Conservation (phyloP, 2,113 vertebrate genomes). For the Cinclus cinclus region DNA sequence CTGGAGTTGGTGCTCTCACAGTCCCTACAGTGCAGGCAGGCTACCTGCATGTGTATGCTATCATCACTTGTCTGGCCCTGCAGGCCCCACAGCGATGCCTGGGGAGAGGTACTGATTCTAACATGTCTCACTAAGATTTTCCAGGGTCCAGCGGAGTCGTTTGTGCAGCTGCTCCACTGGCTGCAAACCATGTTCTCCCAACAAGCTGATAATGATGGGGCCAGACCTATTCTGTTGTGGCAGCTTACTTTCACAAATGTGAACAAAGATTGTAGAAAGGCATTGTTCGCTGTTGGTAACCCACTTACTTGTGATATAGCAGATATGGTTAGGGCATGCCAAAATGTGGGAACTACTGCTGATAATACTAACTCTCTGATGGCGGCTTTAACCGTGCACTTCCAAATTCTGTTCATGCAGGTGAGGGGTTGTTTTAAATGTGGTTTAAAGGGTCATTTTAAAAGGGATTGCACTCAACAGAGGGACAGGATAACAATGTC, state of each 20-base stretch:
- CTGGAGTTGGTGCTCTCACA: too few species aligned
- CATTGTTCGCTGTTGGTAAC: too few species aligned
- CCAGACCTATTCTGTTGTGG: not conserved
- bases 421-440: too few species aligned
- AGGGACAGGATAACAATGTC: too few species aligned
- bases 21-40: not conserved
- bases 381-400: too few species aligned
- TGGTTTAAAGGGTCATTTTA: too few species aligned
- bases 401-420: too few species aligned
- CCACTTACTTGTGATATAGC: not conserved
- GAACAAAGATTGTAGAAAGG: not conserved
- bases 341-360: not conserved
- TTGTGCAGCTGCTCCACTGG: not conserved
- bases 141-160: not conserved
- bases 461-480: too few species aligned
- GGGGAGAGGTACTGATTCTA: not conserved
- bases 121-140: not conserved
- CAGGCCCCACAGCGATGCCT: not conserved
- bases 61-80: not conserved
- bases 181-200: too few species aligned
- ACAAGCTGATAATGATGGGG: not conserved
- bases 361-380: not conserved
- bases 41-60: fast-evolving
- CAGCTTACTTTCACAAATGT: not conserved
- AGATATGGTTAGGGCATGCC: not conserved